Evolutionary conservation across 2,797 vertebrate species (phyloP).

Genomic region (Kryptopterus vitreolus): DNA sequence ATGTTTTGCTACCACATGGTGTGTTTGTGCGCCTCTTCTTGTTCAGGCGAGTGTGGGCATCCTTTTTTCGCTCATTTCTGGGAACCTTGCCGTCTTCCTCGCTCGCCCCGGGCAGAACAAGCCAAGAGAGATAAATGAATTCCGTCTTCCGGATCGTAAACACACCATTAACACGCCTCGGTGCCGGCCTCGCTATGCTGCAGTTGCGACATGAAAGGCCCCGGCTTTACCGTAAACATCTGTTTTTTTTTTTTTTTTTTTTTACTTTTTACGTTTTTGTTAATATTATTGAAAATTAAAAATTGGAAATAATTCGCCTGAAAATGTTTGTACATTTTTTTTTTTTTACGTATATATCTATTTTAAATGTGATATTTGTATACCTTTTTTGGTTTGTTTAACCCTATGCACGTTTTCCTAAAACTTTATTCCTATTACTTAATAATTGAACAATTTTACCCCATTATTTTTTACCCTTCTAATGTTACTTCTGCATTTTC

Average conservation of each 20-base stretch:
- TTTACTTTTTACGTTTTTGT: too few relatives aligned
- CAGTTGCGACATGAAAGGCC: background rate
- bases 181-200: constrained; percentile 14
- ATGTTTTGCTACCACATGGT: background rate
- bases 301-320: background rate
- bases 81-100: constrained; percentile 21
- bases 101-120: constrained; percentile 26
- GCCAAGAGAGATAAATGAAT: constrained; percentile 32
- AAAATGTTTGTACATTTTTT: background rate
- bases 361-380: too few relatives aligned
- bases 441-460: too few relatives aligned
- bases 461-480: too few relatives aligned
- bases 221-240: background rate
- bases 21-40: background rate
- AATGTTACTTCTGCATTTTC: too few relatives aligned
- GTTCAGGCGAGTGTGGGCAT: background rate
- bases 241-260: too few relatives aligned
- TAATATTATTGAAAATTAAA: too few relatives aligned
- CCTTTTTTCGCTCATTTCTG: constrained; percentile 12
- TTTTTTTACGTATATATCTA: background rate
- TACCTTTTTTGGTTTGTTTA: too few relatives aligned
- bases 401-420: too few relatives aligned
- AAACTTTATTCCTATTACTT: too few relatives aligned
- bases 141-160: constrained; percentile 25
- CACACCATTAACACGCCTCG: constrained; percentile 24